A percentile compares a stretch with the other conserved stretches of the same genome.
phyloP scores from a whole-genome alignment of 2,888 invertebrate genomes.

The Scaptomyza caliginosa region DNA sequence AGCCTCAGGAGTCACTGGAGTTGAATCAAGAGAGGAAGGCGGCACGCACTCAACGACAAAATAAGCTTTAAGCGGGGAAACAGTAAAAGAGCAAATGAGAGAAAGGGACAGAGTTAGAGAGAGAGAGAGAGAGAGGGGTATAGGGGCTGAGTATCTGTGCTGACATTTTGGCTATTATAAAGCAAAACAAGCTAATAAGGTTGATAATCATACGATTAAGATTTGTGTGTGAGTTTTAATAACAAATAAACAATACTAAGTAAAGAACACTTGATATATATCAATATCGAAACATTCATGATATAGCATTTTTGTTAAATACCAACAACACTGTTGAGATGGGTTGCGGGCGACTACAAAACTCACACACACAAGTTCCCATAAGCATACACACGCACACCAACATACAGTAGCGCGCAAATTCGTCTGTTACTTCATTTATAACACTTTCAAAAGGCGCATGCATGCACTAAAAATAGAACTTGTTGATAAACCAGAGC shows the following conservation, averaged over 20 bases:
- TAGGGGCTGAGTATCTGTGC: neutral
- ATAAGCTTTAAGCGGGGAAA: neutral
- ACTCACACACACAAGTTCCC: neutral
- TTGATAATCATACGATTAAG: neutral
- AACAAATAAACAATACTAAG: neutral
- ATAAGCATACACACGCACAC: neutral
- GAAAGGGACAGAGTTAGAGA: neutral
- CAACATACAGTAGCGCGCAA: neutral
- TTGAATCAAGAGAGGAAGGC: neutral
- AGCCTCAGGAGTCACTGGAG: constrained; percentile 30
- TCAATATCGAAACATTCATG: neutral
- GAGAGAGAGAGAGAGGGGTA: neutral
- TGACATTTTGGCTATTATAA: neutral
- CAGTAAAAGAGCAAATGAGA: no score
- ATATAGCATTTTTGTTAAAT: neutral
- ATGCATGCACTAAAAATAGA: constrained; percentile 74
- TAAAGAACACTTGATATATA: neutral
- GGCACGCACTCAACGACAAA: neutral
- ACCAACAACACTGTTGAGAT: neutral
- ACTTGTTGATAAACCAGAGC: constrained; percentile 75
- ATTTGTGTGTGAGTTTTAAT: neutral
- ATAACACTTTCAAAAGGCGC: constrained; percentile 55
- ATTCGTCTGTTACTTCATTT: constrained; percentile 48
- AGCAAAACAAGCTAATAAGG: neutral
- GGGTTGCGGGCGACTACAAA: neutral